Base-by-base conservation (phyloP, 2,113 vertebrate species). In the Ornithorhynchus anatinus region DNA sequence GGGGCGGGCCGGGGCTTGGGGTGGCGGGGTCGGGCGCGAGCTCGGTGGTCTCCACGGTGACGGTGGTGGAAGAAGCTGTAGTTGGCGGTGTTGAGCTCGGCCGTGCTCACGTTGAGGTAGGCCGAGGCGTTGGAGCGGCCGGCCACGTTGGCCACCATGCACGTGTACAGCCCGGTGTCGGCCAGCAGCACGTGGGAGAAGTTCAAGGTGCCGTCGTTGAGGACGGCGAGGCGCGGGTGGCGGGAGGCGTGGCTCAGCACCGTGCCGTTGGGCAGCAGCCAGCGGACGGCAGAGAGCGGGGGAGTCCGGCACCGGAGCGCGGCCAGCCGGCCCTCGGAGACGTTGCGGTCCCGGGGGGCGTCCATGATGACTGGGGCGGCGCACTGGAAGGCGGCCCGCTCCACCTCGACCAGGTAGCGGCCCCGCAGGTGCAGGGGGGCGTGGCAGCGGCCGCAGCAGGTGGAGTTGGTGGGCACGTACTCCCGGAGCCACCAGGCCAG, bases 81-180 rank as follows among this genome's bases (percentile, higher is more conserved):
- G 91, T 97, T 97, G 80, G 97, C 97, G 20, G 97, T 99, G 93
- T 98, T 98, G 86, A 99, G 95, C 90, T 99, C 97, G 12, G 96
- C 96, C 54, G 95, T 95, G 88, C 95, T 99, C 74, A 99, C 97
- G 5, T 98, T 98, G 86, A 99, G 92, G 92, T 96, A 99, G 87
- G 98, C 97, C 42, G 98, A 99, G 71, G 98, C 97, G 2, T 98
- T 99, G 68, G 98, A 96, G 88, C 97, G 97, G 33, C 98, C 98
- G 10, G 97, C 98, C 95, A 97, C 96, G 20, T 99, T 99, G 85
- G 97, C 96, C 81, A 99, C 97, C 96, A 98, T 98, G 92, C 98
- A 99, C 40, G 96, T 99, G 87, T 99, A 99, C 1, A 96, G 69
- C 14, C 98, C 98, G 1, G 96, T 98, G 89, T 99, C 98, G 10